Percentiles rank a stretch among this genome's conserved stretches.
These are phyloP conservation scores for Pseudomugil tenellus DNA, from an alignment of 2,797 vertebrate species.

Conservation along the genomic window DNA sequence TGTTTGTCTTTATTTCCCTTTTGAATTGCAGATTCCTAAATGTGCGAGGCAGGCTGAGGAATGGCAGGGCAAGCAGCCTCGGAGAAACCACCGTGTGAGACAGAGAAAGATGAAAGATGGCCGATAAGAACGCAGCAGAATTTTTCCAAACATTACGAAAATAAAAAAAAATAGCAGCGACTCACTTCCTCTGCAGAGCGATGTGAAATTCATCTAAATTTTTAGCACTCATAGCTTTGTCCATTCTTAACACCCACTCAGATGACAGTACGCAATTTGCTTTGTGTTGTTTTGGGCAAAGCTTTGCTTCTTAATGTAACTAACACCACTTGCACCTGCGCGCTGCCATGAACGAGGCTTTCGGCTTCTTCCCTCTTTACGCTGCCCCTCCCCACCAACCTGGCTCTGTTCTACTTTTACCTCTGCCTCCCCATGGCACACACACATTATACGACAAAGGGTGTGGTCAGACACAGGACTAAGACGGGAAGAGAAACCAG, in stretches of 20 bases:
- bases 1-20: slow-evolving; percentile 71
- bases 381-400: neutral
- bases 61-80: slow-evolving; percentile 88
- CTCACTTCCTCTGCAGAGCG: slow-evolving; percentile 47
- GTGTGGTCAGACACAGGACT: slow-evolving; percentile 78
- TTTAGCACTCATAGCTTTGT: slow-evolving; percentile 39
- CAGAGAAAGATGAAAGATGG: slow-evolving; percentile 41
- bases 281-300: slow-evolving; percentile 70
- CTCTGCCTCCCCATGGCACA: slow-evolving; percentile 10
- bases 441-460: slow-evolving; percentile 16
- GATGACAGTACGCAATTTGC: slow-evolving; percentile 33
- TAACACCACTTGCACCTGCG: slow-evolving; percentile 68
- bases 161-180: slow-evolving; percentile 20
- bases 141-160: slow-evolving; percentile 40
- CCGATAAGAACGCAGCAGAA: slow-evolving; percentile 57
- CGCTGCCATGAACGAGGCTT: slow-evolving; percentile 51
- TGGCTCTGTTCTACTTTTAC: slow-evolving; percentile 6
- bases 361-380: slow-evolving; percentile 16
- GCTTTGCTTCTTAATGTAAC: slow-evolving; percentile 82
- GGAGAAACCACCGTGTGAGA: slow-evolving; percentile 75
- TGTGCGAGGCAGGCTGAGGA: slow-evolving; percentile 86
- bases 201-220: slow-evolving; percentile 53
- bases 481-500: slow-evolving; percentile 31
- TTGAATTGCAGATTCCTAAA: slow-evolving; percentile 96
- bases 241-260: slow-evolving; percentile 53